Conservation (phyloP, 2,888 invertebrate species). For the Seladonia tumulorum region DNA sequence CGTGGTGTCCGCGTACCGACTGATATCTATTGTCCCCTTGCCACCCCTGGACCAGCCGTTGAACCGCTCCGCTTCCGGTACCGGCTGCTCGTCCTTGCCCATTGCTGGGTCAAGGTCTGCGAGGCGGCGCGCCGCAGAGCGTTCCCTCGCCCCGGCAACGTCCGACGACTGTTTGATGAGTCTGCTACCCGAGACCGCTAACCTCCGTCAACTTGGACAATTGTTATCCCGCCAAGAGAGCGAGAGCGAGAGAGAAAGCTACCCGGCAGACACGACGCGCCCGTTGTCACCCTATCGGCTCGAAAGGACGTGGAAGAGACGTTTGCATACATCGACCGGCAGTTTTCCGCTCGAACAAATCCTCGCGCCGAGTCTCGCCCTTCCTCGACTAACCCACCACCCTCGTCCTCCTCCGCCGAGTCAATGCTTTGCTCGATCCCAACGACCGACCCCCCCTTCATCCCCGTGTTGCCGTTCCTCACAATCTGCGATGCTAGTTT, state of each 20-base stretch:
- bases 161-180: conserved; percentile 30
- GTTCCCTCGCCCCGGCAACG: conserved; percentile 11
- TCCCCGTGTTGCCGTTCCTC: conserved; percentile 16
- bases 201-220: conserved; percentile 53
- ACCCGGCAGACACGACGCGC: conserved; percentile 72
- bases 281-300: conserved; percentile 84
- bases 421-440: conserved; percentile 62
- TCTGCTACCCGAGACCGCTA: conserved; percentile 2
- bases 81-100: conserved; percentile 65
- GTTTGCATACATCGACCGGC: conserved; percentile 84
- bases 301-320: conserved; percentile 78
- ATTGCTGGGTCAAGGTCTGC: conserved; percentile 68
- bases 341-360: conserved; percentile 83
- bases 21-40: conserved; percentile 81
- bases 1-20: conserved; percentile 72
- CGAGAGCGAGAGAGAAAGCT: neutral
- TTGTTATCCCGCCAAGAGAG: conserved; percentile 51
- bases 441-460: conserved; percentile 29
- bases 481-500: conserved; percentile 27
- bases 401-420: conserved; percentile 53
- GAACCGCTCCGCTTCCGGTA: conserved; percentile 64
- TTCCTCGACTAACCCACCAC: conserved; percentile 32
- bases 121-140: neutral
- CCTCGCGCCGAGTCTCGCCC: conserved; percentile 68
- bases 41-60: conserved; percentile 65